Conservation (phyloP, 2,888 invertebrate genomes). For the Morpho helenor region DNA sequence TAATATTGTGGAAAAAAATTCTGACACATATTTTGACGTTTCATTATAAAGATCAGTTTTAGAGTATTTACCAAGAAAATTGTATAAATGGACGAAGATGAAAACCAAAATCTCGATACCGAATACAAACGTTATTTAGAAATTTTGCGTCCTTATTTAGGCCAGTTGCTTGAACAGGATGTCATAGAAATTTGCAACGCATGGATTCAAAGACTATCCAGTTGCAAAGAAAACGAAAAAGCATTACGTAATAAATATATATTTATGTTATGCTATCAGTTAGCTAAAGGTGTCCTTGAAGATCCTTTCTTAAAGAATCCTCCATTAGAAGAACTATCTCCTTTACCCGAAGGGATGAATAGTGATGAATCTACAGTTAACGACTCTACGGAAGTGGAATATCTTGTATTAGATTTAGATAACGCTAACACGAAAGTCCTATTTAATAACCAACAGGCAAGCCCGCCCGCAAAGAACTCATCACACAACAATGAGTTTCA, state of each 20-base stretch:
- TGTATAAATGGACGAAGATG: conserved; percentile 47
- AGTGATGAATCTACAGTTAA: conserved; percentile 39
- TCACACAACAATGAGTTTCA: conserved; percentile 32
- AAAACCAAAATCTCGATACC: conserved; percentile 44
- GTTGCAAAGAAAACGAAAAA: conserved; percentile 50
- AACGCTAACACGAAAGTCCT: conserved; percentile 36
- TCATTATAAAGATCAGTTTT: not conserved
- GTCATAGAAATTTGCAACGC: conserved; percentile 53
- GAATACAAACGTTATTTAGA: conserved; percentile 63
- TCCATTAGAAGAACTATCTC: conserved; percentile 35
- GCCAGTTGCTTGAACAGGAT: conserved; percentile 47
- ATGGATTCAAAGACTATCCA: conserved; percentile 61
- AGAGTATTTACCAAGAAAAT: not conserved
- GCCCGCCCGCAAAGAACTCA: conserved; percentile 34
- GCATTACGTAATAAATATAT: conserved; percentile 56
- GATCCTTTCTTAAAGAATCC: conserved; percentile 54
- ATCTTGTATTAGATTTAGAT: conserved; percentile 42
- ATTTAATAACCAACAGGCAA: conserved; percentile 35
- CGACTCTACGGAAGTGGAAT: conserved; percentile 47
- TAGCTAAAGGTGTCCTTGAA: conserved; percentile 53
- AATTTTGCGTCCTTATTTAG: conserved; percentile 56
- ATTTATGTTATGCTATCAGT: conserved; percentile 59
- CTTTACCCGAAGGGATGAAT: conserved; percentile 40
- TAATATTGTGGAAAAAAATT: no score
- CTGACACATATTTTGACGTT: not conserved